Evolutionary conservation across 2,113 vertebrate species (phyloP), one percentile per base, ranked within the genome.

Genomic region (Mellivora capensis): DNA sequence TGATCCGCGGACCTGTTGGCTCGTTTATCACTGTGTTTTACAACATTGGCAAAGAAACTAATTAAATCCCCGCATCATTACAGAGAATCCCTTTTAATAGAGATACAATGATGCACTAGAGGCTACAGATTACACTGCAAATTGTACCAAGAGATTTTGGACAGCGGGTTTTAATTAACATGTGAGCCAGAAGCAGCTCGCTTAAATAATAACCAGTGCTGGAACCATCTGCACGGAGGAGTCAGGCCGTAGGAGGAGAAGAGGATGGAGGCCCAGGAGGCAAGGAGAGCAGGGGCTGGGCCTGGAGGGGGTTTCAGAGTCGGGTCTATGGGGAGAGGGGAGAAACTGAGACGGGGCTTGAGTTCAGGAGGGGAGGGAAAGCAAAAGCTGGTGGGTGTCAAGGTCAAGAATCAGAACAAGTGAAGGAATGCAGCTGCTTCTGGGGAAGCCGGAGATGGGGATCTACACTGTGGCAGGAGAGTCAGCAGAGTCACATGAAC

Each of bases 1-100:
- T 99, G 99, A 99, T 99, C 99, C 99, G 98, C 98, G 98, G 98
- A 99, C 99, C 99, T 99, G 99, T 99, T 99, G 99, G 99, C 99
- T 99, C 99, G 99, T 99, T 99, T 99, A 99, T 99, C 99, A 99
- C 99, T 98, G 99, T 99, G 99, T 99, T 99, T 99, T 99, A 99
- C 99, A 99, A 99, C 99, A 99, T 99, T 98, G 54, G 99, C 99
- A 99, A 99, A 99, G 99, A 99, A 99, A 99, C 99, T 99, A 99
- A 99, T 99, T 99, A 99, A 99, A 99, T 99, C 99, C 99, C 99
- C 99, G 99, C 99, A 99, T 99, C 99, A 99, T 99, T 99, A 99
- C 99, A 99, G 99, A 99, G 99, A 99, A 99, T 99, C 99, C 99
- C 99, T 99, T 99, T 99, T 99, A 99, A 99, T 99, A 99, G 99